Percentiles rank a stretch among this genome's conserved stretches.
Evolutionary conservation across 1,140 invertebrate genomes (phyloP).

Genomic region (Diorhabda sublineata): DNA sequence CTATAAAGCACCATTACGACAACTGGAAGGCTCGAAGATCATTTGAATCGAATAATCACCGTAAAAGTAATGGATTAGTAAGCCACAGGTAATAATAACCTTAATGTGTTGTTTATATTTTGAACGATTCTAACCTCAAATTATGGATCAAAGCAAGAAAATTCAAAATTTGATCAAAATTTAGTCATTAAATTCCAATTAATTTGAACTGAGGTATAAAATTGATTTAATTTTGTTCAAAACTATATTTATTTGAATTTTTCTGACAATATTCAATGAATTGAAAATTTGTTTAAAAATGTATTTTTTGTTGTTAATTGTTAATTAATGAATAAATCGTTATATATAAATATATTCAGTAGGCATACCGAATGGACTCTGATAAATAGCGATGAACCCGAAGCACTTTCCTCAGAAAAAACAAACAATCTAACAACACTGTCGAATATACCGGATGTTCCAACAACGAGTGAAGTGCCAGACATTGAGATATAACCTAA

Average conservation of each 20-base stretch:
- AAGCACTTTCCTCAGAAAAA: not conserved
- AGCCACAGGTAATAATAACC: too few species aligned
- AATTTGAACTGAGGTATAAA: not conserved
- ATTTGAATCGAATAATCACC: slow-evolving; percentile 48
- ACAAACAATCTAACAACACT: too few species aligned
- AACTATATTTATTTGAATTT: not conserved
- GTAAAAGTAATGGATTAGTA: too few species aligned
- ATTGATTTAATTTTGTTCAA: not conserved
- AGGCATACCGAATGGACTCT: slow-evolving; percentile 11
- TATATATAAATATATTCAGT: slow-evolving; percentile 1
- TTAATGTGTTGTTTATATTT: too few species aligned
- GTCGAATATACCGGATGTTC: too few species aligned
- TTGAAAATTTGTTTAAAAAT: not conserved
- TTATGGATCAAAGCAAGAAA: not conserved
- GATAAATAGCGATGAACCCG: not conserved
- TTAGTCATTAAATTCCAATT: not conserved
- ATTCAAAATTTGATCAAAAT: not conserved
- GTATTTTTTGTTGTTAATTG: not conserved
- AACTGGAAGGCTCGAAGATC: slow-evolving; percentile 69
- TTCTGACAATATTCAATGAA: not conserved
- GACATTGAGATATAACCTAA: too few species aligned
- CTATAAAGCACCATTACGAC: slow-evolving; percentile 73
- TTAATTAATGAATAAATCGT: not conserved
- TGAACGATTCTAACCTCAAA: too few species aligned
- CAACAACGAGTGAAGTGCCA: too few species aligned